Conservation (phyloP, 2,113 vertebrate genomes). For the Harpagus bidentatus region DNA sequence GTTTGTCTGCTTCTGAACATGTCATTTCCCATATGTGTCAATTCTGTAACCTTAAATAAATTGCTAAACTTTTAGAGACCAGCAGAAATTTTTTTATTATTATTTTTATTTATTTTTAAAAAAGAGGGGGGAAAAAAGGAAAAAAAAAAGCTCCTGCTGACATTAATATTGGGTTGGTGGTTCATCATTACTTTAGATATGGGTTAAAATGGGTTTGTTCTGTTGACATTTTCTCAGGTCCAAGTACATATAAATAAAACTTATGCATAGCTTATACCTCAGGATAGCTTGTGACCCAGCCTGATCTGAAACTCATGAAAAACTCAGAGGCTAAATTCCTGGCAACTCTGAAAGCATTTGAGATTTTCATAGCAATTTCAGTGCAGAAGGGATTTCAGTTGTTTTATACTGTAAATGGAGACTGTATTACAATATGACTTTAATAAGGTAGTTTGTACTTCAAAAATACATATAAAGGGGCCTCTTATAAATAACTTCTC, state of each 20-base stretch:
- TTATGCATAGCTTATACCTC: neutral
- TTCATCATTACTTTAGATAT: neutral
- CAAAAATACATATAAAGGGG: neutral
- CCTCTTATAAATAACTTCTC: neutral
- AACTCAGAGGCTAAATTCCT: neutral
- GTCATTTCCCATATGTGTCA: neutral
- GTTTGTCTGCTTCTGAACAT: neutral
- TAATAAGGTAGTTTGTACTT: neutral
- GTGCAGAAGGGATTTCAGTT: neutral
- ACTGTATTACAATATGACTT: neutral
- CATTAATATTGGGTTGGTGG: neutral
- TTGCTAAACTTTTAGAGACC: neutral
- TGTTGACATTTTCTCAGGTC: neutral
- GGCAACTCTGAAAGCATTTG: neutral
- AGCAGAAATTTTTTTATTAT: neutral
- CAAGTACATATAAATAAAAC: neutral
- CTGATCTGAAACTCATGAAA: neutral
- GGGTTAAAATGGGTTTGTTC: neutral
- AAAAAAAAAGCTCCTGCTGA: neutral
- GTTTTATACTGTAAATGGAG: neutral
- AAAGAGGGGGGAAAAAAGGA: accelerated
- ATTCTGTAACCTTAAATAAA: neutral
- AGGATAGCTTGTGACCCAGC: neutral
- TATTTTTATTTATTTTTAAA: neutral
- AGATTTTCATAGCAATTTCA: neutral